Evolutionary conservation across 2,888 invertebrate species (phyloP), one percentile per base, ranked within the genome.

Genomic region (Heliconius erato): DNA sequence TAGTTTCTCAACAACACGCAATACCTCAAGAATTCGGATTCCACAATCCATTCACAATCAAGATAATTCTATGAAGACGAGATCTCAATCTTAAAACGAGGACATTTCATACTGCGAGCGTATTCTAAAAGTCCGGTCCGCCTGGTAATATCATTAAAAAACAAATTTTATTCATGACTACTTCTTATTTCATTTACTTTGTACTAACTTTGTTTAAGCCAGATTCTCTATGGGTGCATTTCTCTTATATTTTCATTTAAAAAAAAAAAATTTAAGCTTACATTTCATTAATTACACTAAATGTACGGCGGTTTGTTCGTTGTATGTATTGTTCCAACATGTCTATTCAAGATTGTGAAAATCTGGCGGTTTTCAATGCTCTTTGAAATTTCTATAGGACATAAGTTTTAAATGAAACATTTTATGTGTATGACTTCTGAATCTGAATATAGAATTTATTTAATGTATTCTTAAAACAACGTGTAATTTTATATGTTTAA

Each of bases 281-380:
- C 77, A 78, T 77, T 44, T 35, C 77, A 77, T 78, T 78, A 78
- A 78, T 78, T 78, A 78, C 44, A 67, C 28, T 23, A 28, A 65
- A 74, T 59, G 74, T 35, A 74, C 59, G 59, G 59, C 59, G 74
- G 74, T 74, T 74, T 74, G 44, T 72, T 72, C 44, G 44, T 74
- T 59, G 23, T 7, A 5, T 59, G 32, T 63, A 76, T 63, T 76
- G 59, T 63, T 76, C 3, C n/a, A n/a, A 63, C 26, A 35, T 76
- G 35, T 65, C 59, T 40, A 63, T 76, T n/a, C 35, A 76, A 74
- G 35, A 74, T 59, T 59, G 59, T 74, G 59, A 74, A 74, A 63
- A 76, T 76, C 76, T 63, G 40, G 35, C 4, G 63, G n/a, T 14
- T 35, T 63, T 63, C 63, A 76, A 76, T 59, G 74, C 28, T 14